Evolutionary conservation across 2,113 vertebrate genomes (phyloP), one percentile per base, ranked within the genome.

Genomic region (Vireo altiloquus): DNA sequence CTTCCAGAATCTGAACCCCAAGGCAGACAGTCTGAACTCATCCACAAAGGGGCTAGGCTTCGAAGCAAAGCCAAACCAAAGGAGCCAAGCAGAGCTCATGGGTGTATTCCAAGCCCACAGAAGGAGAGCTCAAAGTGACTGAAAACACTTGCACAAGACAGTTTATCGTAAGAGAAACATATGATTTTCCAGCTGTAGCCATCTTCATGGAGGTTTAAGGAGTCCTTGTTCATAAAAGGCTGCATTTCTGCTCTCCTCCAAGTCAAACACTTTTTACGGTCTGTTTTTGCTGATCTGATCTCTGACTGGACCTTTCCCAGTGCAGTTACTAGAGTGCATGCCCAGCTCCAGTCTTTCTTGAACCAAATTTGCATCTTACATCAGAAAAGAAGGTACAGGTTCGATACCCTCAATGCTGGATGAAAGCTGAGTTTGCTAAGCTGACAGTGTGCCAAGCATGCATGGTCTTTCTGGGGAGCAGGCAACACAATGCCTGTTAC

Each of bases 61-160:
- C 89, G 75, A 89, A 87, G 69, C 14, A 72, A 94, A 94, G 87
- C 80, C 82, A 97, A 94, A 94, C 80, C 83, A 92, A 84, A 94
- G n/a, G 44, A 91, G 63, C 69, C 87, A 87, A 94, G 83, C 82
- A 90, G 60, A 83, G 74, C 69, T 94, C 28, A 89, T 96, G 92
- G 49, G 83, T 76, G 27, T 37, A 46, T 84, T 95, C 94, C 92
- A 95, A 95, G 65, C 37, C 89, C 94, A 92, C 87, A 94, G 89
- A 78, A 66, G 30, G 53, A 75, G 60, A 92, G 40, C 89, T 75
- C 56, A 81, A 90, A 94, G 64, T 35, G 57, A 76, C 81, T 89
- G 69, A 94, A 91, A 94, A 84, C 44, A 71, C 76, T 96, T 97
- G 65, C 74, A 84, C 77, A 89, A 89, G 59, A 63, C 47, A 39